These are phyloP conservation scores for Nycteola revayana DNA, from an alignment of 2,888 invertebrate species.

Conservation along the genomic window DNA sequence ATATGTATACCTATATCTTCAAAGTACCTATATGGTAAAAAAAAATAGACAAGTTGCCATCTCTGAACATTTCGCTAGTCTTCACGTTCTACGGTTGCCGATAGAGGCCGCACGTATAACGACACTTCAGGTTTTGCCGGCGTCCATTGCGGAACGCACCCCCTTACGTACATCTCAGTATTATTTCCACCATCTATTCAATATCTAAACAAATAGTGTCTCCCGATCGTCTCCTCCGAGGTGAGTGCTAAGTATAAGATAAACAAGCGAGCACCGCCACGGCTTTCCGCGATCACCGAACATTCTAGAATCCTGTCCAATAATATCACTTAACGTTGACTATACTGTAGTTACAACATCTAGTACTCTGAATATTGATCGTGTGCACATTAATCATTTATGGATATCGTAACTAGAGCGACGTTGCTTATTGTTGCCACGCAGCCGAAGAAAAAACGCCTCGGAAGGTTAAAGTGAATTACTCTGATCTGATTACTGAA, in stretches of 20 bases:
- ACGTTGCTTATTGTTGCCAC: constrained; percentile 17
- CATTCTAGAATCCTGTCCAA: constrained; percentile 55
- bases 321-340: constrained; percentile 44
- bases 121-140: constrained; percentile 72
- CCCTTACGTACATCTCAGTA: constrained; percentile 31
- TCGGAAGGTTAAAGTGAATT: constrained; percentile 13
- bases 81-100: constrained; percentile 59
- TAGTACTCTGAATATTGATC: constrained; percentile 54
- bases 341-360: constrained; percentile 42
- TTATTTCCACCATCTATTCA: constrained; percentile 23
- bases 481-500: constrained; percentile 16
- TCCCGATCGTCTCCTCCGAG: constrained; percentile 31
- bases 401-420: constrained; percentile 21
- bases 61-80: constrained; percentile 50
- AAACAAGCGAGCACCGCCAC: constrained; percentile 42
- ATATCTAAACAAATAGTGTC: constrained; percentile 35
- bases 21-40: too few species aligned
- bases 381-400: constrained; percentile 41
- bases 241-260: constrained; percentile 42
- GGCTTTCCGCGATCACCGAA: constrained; percentile 49
- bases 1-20: too few species aligned
- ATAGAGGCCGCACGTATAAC: constrained; percentile 67
- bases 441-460: constrained; percentile 9
- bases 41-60: constrained; percentile 29
- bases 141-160: constrained; percentile 64